Conservation (phyloP, 2,113 vertebrate genomes). For the Myocastor coypus region DNA sequence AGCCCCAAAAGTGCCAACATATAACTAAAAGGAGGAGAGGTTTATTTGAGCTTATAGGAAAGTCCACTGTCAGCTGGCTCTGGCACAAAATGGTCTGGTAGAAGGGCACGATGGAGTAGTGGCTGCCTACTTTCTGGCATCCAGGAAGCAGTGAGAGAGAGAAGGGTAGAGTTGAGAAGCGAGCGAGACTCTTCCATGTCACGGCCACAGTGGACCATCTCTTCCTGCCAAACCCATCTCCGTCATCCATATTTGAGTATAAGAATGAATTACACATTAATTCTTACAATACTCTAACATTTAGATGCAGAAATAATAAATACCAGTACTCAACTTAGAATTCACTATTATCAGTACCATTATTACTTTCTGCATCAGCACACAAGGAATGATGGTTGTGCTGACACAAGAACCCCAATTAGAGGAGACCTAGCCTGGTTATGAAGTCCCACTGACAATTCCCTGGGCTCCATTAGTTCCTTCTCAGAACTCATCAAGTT, state of each 20-base stretch:
- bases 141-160: neutral
- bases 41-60: neutral
- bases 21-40: neutral
- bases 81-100: neutral
- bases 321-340: neutral
- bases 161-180: neutral
- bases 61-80: neutral
- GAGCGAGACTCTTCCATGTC: neutral
- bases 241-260: neutral
- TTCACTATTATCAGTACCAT: neutral
- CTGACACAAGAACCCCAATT: neutral
- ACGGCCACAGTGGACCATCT: neutral
- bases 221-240: neutral
- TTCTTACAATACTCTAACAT: neutral
- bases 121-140: neutral
- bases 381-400: neutral
- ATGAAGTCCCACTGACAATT: neutral
- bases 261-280: neutral
- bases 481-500: neutral
- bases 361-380: conserved; percentile 28
- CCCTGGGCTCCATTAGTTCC: conserved; percentile 23
- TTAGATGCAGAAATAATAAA: conserved; percentile 1
- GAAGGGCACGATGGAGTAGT: neutral
- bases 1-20: neutral
- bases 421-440: neutral